These are phyloP conservation scores for Tragelaphus imberbis DNA, from an alignment of 2,113 vertebrate species.

Conservation along the genomic window DNA sequence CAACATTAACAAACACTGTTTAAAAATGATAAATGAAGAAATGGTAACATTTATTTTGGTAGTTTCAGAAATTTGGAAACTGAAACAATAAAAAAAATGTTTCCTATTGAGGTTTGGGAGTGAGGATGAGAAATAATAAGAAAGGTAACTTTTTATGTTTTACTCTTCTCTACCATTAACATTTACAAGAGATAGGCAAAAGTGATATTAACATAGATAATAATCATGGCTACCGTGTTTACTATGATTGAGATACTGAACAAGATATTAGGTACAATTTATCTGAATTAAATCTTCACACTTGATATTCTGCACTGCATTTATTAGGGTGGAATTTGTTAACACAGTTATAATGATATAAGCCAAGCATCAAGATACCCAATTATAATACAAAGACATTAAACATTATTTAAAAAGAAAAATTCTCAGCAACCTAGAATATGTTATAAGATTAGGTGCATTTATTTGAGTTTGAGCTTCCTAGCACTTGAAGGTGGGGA, in stretches of 20 bases:
- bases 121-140: neutral
- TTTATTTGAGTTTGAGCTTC: neutral
- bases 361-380: neutral
- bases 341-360: neutral
- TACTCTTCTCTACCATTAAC: neutral
- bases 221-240: neutral
- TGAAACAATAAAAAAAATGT: neutral
- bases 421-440: neutral
- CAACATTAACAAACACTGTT: neutral
- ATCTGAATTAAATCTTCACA: constrained; percentile 28
- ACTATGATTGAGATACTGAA: neutral
- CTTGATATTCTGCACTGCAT: neutral
- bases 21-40: neutral
- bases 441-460: neutral
- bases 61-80: neutral
- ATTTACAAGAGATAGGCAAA: neutral
- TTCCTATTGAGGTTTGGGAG: neutral
- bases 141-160: neutral
- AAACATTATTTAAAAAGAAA: constrained; percentile 19
- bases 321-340: constrained; percentile 20
- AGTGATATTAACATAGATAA: neutral
- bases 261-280: neutral
- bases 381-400: neutral
- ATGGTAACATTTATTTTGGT: neutral
- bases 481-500: neutral